Percentiles rank a stretch among this genome's conserved stretches.
Conservation (phyloP, 2,888 invertebrate species). For the Girardia tigrina region DNA sequence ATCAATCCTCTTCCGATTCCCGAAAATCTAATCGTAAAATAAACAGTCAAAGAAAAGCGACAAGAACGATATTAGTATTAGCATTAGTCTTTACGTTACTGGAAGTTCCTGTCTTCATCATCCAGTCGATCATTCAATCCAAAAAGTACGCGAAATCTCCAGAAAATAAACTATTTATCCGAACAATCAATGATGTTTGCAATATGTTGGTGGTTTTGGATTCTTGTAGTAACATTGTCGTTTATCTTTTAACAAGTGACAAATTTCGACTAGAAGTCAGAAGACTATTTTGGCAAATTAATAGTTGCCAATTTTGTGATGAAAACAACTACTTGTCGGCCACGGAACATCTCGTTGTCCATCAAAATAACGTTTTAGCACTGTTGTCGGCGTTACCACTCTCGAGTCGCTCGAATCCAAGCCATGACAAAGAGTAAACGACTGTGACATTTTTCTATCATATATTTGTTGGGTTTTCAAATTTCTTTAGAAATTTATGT, state of each 20-base stretch:
- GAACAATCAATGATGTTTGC: not conserved
- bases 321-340: slow-evolving; percentile 15
- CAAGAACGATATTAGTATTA: slow-evolving; percentile 21
- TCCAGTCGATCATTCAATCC: not conserved
- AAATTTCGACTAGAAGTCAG: not conserved
- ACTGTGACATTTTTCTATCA: too few relatives aligned
- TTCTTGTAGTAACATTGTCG: not conserved
- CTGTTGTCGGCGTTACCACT: not conserved
- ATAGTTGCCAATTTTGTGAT: not conserved
- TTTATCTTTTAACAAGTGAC: not conserved
- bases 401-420: not conserved
- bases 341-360: not conserved
- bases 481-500: too few relatives aligned
- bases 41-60: slow-evolving; percentile 26
- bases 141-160: not conserved
- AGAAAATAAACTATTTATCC: not conserved
- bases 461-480: too few relatives aligned
- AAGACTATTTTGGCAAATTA: not conserved
- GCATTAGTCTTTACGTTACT: slow-evolving; percentile 28
- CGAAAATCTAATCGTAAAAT: not conserved
- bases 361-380: not conserved
- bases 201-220: not conserved
- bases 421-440: not conserved
- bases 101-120: slow-evolving; percentile 26
- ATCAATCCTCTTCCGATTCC: not conserved